These are phyloP conservation scores for Pan troglodytes DNA, from an alignment of 2,113 vertebrate species.

Conservation along the genomic window DNA sequence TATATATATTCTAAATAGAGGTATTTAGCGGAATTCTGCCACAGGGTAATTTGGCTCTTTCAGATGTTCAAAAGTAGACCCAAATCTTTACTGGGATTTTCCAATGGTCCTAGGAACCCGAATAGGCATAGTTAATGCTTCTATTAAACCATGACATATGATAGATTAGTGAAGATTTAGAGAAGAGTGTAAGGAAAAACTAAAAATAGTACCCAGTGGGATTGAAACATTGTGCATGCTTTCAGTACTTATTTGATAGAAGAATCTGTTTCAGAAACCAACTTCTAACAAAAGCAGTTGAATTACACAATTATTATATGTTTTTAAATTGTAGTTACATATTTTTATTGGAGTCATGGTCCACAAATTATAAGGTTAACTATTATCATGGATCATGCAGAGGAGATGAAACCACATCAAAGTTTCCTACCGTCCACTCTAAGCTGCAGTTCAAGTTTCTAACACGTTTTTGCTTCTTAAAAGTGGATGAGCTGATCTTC, in stretches of 20 bases:
- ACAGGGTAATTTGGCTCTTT: not conserved
- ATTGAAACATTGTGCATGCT: not conserved
- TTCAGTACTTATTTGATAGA: not conserved
- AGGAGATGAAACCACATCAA: conserved; percentile 71
- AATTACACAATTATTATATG: conserved; percentile 52
- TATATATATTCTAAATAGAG: not conserved
- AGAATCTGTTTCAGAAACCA: conserved; percentile 60
- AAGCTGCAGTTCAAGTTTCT: conserved; percentile 72
- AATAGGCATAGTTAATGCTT: not conserved
- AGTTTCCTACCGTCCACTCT: conserved; percentile 64
- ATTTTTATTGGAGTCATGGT: conserved; percentile 75
- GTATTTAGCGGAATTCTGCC: conserved; percentile 12
- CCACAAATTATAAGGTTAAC: conserved; percentile 73
- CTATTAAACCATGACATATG: not conserved
- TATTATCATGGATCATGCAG: conserved; percentile 65
- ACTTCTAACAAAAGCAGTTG: conserved; percentile 74
- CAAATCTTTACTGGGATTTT: not conserved
- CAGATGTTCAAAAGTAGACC: not conserved
- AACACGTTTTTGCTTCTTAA: conserved; percentile 55
- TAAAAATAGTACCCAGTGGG: not conserved
- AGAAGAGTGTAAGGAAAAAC: conserved; percentile 1
- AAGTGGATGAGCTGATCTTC: conserved; percentile 55
- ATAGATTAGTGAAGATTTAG: conserved; percentile 47
- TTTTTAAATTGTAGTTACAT: conserved; percentile 70
- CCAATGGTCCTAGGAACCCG: not conserved